These are phyloP conservation scores for Neodiprion fabricii DNA, from an alignment of 1,140 invertebrate genomes.

Conservation along the genomic window DNA sequence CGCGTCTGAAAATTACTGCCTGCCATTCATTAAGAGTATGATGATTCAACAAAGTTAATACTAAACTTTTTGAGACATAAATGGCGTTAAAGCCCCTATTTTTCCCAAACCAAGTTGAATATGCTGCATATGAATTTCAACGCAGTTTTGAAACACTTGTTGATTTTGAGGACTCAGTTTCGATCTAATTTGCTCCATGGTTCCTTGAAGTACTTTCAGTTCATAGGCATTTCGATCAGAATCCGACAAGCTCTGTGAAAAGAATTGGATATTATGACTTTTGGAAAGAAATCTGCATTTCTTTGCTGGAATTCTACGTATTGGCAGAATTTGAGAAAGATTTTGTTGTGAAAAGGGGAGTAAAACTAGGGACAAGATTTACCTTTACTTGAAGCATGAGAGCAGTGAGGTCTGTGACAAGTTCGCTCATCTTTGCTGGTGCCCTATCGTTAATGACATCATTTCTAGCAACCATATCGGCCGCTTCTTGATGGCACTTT, in stretches of 20 bases:
- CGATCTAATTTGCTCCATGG: constrained; percentile 86
- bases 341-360: no score
- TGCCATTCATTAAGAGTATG: background rate
- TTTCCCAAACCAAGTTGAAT: constrained; percentile 86
- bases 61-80: constrained; percentile 58
- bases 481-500: constrained; percentile 84
- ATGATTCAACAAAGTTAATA: background rate
- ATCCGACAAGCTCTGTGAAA: constrained; percentile 80
- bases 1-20: background rate
- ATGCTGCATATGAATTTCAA: constrained; percentile 92
- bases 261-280: background rate
- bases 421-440: constrained; percentile 71
- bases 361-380: constrained; percentile 32
- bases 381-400: constrained; percentile 92
- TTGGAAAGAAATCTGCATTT: no score
- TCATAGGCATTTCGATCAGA: constrained; percentile 91
- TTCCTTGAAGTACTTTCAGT: constrained; percentile 90
- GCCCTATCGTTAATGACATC: constrained; percentile 68
- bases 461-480: constrained; percentile 79
- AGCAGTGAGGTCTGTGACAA: constrained; percentile 89
- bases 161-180: constrained; percentile 81
- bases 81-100: constrained; percentile 54
- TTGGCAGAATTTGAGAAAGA: constrained; percentile 17
- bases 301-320: background rate
- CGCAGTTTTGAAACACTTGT: constrained; percentile 85